phyloP scores from a whole-genome alignment of 2,888 invertebrate genomes.

The Mantis religiosa region DNA sequence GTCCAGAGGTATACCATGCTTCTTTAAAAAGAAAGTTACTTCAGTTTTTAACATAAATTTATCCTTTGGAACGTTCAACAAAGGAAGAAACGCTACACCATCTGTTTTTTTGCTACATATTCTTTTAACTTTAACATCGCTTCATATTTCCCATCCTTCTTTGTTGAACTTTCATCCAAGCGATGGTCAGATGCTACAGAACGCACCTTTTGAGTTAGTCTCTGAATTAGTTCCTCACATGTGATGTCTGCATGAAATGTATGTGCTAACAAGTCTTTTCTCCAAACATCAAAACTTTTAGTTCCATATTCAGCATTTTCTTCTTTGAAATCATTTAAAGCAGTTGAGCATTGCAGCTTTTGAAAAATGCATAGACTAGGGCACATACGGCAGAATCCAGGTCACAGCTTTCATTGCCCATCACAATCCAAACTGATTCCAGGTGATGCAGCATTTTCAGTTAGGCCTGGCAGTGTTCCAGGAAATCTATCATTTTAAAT shows the following conservation, averaged over 20 bases:
- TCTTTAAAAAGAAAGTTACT: background rate
- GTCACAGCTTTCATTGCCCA: slow-evolving; percentile 9
- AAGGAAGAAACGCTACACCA: background rate
- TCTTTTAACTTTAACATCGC: background rate
- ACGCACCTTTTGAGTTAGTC: background rate
- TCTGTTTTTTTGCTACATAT: background rate
- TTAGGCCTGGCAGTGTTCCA: background rate
- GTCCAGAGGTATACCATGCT: background rate
- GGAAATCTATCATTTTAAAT: background rate
- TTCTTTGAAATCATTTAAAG: background rate
- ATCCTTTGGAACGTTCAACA: background rate
- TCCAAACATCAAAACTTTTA: no score
- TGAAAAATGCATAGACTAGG: background rate
- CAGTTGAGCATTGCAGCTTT: background rate
- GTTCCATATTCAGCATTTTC: background rate
- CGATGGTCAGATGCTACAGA: background rate
- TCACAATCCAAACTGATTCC: background rate
- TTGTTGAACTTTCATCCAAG: background rate
- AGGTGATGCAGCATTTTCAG: background rate
- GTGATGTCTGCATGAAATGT: background rate
- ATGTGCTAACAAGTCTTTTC: background rate
- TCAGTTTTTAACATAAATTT: background rate
- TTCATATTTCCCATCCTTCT: background rate
- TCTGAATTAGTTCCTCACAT: background rate
- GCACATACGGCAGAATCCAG: background rate